Percentiles rank a stretch among this genome's conserved stretches.
Evolutionary conservation across 2,113 vertebrate species (phyloP).

Genomic region (Fregata magnificens): DNA sequence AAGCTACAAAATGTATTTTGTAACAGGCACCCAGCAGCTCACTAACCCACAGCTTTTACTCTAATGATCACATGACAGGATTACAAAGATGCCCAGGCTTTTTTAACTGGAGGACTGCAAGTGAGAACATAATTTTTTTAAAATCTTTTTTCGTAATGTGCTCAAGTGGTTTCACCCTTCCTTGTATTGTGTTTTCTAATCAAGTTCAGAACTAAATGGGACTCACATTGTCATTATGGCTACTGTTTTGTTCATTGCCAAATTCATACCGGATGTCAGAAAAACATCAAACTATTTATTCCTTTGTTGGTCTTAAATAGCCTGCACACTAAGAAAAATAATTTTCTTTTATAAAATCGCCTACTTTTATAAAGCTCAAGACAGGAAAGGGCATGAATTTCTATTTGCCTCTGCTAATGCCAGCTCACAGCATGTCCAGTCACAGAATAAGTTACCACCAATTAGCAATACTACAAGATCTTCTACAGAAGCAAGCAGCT

Average conservation of each 20-base stretch:
- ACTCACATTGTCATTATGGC: neutral
- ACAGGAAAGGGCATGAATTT: neutral
- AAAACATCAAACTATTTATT: neutral
- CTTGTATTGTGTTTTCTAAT: neutral
- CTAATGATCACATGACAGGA: neutral
- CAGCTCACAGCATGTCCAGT: neutral
- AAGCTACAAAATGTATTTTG: neutral
- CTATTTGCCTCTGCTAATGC: neutral
- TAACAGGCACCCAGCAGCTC: neutral
- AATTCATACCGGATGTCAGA: neutral
- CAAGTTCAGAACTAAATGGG: neutral
- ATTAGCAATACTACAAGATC: neutral
- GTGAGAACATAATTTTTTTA: neutral
- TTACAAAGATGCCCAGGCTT: neutral
- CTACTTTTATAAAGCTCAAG: neutral
- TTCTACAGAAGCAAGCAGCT: neutral
- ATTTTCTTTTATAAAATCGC: neutral
- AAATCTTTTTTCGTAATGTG: neutral
- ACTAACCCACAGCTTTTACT: neutral
- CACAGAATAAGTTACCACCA: neutral
- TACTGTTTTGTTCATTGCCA: neutral
- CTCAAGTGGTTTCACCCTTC: neutral
- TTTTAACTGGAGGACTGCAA: neutral
- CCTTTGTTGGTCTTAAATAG: neutral
- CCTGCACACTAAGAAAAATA: neutral